Conservation (phyloP, 1,140 invertebrate species). For the Solenopsis fugax region DNA sequence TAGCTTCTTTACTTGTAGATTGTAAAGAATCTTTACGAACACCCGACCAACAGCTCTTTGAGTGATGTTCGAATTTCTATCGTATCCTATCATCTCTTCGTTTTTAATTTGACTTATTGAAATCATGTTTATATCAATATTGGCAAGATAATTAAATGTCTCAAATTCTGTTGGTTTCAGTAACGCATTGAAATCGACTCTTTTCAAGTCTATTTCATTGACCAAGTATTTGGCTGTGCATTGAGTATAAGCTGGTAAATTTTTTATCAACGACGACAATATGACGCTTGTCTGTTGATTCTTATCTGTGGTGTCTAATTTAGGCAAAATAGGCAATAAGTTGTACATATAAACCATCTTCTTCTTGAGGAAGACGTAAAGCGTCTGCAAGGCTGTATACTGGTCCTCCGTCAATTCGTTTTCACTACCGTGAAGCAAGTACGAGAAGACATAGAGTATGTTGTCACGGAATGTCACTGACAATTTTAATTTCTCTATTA, state of each 20-base stretch:
- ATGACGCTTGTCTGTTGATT: slow-evolving; percentile 36
- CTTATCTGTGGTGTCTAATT: slow-evolving; percentile 22
- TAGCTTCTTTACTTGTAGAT: slow-evolving; percentile 2
- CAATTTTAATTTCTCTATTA: slow-evolving; percentile 35
- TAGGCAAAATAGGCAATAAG: slow-evolving; percentile 30
- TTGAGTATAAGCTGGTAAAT: slow-evolving; percentile 45
- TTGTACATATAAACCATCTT: slow-evolving; percentile 56
- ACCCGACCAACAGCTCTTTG: slow-evolving; percentile 41
- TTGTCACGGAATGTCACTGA: slow-evolving; percentile 67
- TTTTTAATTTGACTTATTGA: not conserved
- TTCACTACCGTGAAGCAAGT: slow-evolving; percentile 59
- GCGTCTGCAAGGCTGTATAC: slow-evolving; percentile 62
- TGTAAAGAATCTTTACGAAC: slow-evolving; percentile 39
- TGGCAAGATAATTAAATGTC: slow-evolving; percentile 34
- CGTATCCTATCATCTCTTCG: slow-evolving; percentile 16
- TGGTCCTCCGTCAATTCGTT: slow-evolving; percentile 56
- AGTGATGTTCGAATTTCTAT: slow-evolving; percentile 38
- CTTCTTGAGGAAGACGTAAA: slow-evolving; percentile 51
- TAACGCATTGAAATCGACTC: slow-evolving; percentile 18
- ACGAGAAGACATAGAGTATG: slow-evolving; percentile 67
- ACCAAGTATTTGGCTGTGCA: slow-evolving; percentile 59
- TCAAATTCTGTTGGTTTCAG: not conserved
- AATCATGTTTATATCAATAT: slow-evolving; percentile 7
- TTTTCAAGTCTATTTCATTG: slow-evolving; percentile 40
- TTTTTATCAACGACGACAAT: slow-evolving; percentile 24